Evolutionary conservation across 2,113 vertebrate species (phyloP), one percentile per base, ranked within the genome.

Genomic region (Stictonetta naevosa): DNA sequence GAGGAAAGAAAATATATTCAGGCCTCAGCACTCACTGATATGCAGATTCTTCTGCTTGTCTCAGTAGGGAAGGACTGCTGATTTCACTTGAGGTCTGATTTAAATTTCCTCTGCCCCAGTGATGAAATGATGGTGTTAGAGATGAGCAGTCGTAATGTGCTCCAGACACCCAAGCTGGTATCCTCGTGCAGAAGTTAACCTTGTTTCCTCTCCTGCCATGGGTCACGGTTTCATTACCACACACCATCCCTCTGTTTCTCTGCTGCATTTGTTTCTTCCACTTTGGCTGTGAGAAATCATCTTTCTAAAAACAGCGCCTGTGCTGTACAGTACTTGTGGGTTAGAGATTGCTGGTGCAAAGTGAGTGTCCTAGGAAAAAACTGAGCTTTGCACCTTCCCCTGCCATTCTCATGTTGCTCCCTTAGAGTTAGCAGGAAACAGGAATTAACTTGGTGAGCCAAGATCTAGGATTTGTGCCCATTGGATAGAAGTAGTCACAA

Each of bases 101-200:
- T 78, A 58, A 89, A 69, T 17, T 34, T 38, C 25, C 48, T 50
- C 33, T 67, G n/a, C 60, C 31, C 72, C 31, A 6, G 9, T 19
- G 84, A n/a, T 33, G 22, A 55, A 53, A 40, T 21, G 25, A 20
- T 20, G 8, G 28, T 55, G 31, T 63, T 11, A 34, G 60, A 62
- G 38, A 26, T 7, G 55, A n/a, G 19, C 12, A 46, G 50, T 19
- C 4, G 3, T 0, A 0, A 34, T 56, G 28, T 0, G 0, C 28
- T 31, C 28, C 6, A 5, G 22, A 14, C 38, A 11, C n/a, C 14
- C 33, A 25, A 22, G 18, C 44, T 1, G 2, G 46, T 40, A 5
- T 13, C 16, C 22, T 53, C 3, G 5, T 7, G 22, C 7, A 55
- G 36, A 38, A 3, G 2, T 40, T 74, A 50, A 3, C n/a, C 38